Conservation (phyloP, 2,797 vertebrate species). For the Numenius phaeopus region DNA sequence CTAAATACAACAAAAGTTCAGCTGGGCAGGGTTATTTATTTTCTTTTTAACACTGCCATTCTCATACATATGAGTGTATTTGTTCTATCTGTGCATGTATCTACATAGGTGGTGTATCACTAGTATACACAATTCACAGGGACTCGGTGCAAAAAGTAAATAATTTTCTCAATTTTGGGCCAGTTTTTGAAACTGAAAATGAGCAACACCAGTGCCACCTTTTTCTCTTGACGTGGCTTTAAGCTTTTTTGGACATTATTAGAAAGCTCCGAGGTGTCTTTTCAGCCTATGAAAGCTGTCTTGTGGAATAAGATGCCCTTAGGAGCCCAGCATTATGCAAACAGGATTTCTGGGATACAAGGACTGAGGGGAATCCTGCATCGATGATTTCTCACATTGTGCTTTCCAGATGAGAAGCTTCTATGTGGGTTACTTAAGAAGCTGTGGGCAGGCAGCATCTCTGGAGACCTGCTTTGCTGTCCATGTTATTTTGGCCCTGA, state of each 20-base stretch:
- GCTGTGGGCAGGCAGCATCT: background rate
- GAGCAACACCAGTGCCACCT: background rate
- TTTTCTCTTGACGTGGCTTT: background rate
- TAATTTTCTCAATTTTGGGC: background rate
- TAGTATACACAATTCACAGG: background rate
- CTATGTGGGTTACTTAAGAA: accelerated
- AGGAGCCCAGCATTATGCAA: background rate
- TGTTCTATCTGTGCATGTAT: background rate
- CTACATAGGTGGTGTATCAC: background rate
- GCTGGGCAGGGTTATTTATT: slow-evolving; percentile 3
- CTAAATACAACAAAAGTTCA: slow-evolving; percentile 2
- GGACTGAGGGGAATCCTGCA: background rate
- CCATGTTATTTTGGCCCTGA: background rate
- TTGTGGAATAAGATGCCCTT: accelerated
- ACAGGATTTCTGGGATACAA: background rate
- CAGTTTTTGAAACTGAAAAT: background rate
- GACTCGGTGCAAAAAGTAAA: background rate
- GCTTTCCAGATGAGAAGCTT: background rate
- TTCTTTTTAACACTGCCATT: slow-evolving; percentile 15
- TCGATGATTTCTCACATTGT: background rate
- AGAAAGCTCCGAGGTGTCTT: background rate
- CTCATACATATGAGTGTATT: background rate
- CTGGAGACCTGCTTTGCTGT: background rate
- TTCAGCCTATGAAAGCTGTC: background rate
- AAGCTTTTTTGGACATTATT: background rate